Conservation (phyloP, 1,140 invertebrate genomes). For the Patella vulgata region DNA sequence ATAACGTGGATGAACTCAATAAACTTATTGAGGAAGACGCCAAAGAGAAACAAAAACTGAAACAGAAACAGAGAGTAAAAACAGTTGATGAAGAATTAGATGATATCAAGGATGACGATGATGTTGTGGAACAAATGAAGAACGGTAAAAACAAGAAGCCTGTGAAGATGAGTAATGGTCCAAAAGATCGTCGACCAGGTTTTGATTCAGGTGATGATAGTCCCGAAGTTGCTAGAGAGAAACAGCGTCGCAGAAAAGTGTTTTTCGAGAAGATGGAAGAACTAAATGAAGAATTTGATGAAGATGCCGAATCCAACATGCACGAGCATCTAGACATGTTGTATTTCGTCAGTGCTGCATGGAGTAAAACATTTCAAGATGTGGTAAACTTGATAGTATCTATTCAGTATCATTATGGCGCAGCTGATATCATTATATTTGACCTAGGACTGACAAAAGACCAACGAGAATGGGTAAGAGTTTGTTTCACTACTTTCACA, state of each 20-base stretch:
- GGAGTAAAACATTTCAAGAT: conserved; percentile 19
- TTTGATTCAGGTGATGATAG: background rate
- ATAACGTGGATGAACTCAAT: conserved; percentile 1
- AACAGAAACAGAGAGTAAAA: background rate
- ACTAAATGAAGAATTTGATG: conserved; percentile 11
- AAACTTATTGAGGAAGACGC: conserved; percentile 4
- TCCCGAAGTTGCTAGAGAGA: conserved; percentile 22
- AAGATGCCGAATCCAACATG: conserved; percentile 4
- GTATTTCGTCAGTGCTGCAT: conserved; percentile 34
- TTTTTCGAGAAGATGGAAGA: conserved; percentile 10
- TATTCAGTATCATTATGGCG: conserved; percentile 30
- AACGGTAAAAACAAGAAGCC: background rate
- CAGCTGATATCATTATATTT: conserved; percentile 26
- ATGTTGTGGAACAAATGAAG: background rate
- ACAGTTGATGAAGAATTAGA: background rate
- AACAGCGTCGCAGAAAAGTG: conserved; percentile 7
- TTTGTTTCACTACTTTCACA: background rate
- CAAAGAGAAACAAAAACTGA: background rate
- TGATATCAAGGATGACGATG: background rate
- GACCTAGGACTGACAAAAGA: conserved; percentile 27
- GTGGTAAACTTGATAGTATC: conserved; percentile 35
- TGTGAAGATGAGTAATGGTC: background rate
- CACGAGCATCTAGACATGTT: conserved; percentile 23
- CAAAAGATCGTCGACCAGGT: background rate
- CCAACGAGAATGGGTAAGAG: conserved; percentile 19